phyloP scores from a whole-genome alignment of 2,113 vertebrate genomes.

The Chloebia gouldiae region DNA sequence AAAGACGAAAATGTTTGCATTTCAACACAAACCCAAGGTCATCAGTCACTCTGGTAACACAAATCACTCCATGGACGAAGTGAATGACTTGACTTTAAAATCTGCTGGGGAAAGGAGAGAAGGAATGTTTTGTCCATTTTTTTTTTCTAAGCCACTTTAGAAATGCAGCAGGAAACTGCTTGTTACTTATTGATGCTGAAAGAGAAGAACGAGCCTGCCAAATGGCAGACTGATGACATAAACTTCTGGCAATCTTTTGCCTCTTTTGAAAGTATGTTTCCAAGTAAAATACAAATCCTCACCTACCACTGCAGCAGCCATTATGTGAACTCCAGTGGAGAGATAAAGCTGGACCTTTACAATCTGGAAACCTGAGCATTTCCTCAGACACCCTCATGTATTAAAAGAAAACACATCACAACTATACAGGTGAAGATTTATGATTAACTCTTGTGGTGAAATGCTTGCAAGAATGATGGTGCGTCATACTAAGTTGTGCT shows the following conservation, averaged over 20 bases:
- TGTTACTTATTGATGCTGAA: background rate
- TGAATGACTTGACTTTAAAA: background rate
- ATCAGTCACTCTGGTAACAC: background rate
- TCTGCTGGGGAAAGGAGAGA: background rate
- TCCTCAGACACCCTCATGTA: background rate
- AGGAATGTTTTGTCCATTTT: background rate
- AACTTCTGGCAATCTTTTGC: background rate
- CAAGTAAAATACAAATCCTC: background rate
- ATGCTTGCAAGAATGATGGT: background rate
- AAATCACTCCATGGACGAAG: background rate
- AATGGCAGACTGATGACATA: background rate
- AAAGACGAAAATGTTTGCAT: background rate
- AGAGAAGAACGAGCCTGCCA: background rate
- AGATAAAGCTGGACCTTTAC: background rate
- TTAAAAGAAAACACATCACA: background rate
- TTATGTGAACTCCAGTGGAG: background rate
- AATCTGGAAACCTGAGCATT: background rate
- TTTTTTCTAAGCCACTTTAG: background rate
- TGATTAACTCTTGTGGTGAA: background rate
- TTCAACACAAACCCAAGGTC: background rate
- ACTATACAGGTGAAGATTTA: background rate
- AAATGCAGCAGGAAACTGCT: background rate
- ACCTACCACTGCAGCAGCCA: background rate
- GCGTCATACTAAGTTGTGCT: background rate
- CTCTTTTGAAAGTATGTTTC: background rate